These are phyloP conservation scores for Anagyrus pseudococci DNA, from an alignment of 2,888 invertebrate species.

Conservation along the genomic window DNA sequence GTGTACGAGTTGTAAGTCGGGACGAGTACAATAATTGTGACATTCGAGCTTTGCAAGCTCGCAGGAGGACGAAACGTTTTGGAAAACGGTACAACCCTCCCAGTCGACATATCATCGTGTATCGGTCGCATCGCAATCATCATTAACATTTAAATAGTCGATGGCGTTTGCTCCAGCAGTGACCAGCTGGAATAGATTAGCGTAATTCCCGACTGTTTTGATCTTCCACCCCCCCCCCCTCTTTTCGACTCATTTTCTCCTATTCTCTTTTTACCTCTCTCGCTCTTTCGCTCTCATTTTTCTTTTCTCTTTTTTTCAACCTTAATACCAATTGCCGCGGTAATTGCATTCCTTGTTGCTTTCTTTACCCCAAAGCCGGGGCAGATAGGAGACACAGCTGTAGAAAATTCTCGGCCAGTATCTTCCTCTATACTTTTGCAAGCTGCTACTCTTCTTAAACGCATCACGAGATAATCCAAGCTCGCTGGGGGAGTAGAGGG, in stretches of 20 bases:
- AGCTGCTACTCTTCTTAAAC: conserved; percentile 20
- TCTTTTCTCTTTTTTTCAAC: conserved; percentile 1
- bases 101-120: no score
- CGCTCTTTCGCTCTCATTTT: background rate
- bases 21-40: no score
- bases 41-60: no score
- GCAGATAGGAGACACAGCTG: background rate
- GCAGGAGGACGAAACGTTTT: no score
- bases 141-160: conserved; percentile 19
- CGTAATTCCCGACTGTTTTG: conserved; percentile 5
- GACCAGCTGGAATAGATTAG: conserved; percentile 19
- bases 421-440: background rate
- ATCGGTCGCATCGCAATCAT: conserved; percentile 22
- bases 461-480: conserved; percentile 21
- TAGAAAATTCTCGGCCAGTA: background rate
- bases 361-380: conserved; percentile 6
- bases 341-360: conserved; percentile 26
- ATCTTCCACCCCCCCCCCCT: conserved; percentile 4
- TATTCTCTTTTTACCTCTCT: background rate
- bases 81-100: no score
- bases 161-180: background rate
- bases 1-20: no score
- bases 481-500: background rate
- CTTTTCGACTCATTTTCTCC: background rate
- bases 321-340: conserved; percentile 9